Evolutionary conservation across 2,888 invertebrate species (phyloP), one percentile per base, ranked within the genome.

Genomic region (Scaptodrosophila latifasciaeformis): DNA sequence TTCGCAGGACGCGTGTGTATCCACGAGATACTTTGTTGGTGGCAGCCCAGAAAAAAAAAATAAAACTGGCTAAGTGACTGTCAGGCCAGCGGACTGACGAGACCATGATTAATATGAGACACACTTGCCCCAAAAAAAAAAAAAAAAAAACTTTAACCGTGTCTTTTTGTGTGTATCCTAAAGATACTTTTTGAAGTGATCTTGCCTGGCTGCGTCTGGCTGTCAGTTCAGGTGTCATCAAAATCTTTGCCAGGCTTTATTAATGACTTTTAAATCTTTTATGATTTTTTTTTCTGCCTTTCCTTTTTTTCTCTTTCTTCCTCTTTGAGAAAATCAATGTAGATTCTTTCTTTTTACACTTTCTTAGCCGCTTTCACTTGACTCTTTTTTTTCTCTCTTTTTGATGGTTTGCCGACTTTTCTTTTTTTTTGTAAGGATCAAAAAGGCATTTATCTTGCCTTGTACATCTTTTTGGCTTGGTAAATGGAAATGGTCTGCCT

Each of bases 361-460:
- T 76, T 69, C 70, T 59, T 65, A 51, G 50, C 57, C 66, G 66
- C 56, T 51, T 48, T 50, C 39, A 43, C 30, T 45, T 29, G 24
- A 2, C 42, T 18, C 49, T 54, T 67, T 67, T 65, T 77, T 74
- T 75, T 75, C 74, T 62, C 63, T 63, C 48, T 62, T 47, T 34
- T 55, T 69, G 59, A 62, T 59, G 59, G 50, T 74, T 65, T 62
- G 58, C 81, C 77, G 80, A 62, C 66, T 34, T n/a, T 13, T 59
- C n/a, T n/a, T n/a, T n/a, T n/a, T n/a, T n/a, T n/a, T n/a, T n/a
- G 56, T 51, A 39, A 76, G 61, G 77, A 83, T 82, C 82, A 70
- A 78, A 77, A 79, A 82, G 27, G 56, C 76, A 83, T 83, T 83
- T 82, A 79, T 83, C 83, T 83, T 76, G 48, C 58, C 49, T 45